phyloP scores from a whole-genome alignment of 2,888 invertebrate species.

The Cheilosia impressa region DNA sequence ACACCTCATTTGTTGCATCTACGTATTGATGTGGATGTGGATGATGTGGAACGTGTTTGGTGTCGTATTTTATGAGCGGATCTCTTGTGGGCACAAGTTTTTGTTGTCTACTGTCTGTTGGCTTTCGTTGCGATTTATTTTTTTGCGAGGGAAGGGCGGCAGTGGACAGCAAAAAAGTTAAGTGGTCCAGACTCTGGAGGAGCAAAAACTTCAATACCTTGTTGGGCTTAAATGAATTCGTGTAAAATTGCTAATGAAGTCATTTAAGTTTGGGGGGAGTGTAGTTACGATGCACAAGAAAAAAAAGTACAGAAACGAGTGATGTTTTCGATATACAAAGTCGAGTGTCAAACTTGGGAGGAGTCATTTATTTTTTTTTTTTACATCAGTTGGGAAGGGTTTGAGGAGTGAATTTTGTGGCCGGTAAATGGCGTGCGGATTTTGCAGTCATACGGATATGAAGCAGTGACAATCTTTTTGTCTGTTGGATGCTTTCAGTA shows the following conservation, averaged over 20 bases:
- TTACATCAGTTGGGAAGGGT: neutral
- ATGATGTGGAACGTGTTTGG: constrained; percentile 51
- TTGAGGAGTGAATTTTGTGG: neutral
- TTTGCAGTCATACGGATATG: too few species aligned
- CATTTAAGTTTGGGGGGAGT: constrained; percentile 57
- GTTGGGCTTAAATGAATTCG: constrained; percentile 66
- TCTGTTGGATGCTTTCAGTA: too few species aligned
- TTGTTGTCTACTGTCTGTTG: constrained; percentile 18
- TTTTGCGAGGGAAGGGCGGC: neutral
- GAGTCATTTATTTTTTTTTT: too few species aligned
- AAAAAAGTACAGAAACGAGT: constrained; percentile 46
- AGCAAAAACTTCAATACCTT: constrained; percentile 48
- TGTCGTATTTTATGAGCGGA: constrained; percentile 30
- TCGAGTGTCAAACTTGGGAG: neutral
- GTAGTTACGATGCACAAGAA: constrained; percentile 1
- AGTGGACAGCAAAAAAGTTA: constrained; percentile 3
- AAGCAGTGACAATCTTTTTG: too few species aligned
- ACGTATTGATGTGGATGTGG: constrained; percentile 37
- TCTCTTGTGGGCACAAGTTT: constrained; percentile 27
- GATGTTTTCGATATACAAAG: constrained; percentile 16
- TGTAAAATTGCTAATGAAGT: constrained; percentile 74
- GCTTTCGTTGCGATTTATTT: constrained; percentile 6
- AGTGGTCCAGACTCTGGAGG: constrained; percentile 20
- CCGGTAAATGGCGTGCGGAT: too few species aligned
- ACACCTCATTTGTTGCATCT: constrained; percentile 72